These are phyloP conservation scores for Calliopsis andreniformis DNA, from an alignment of 1,140 invertebrate species.

Conservation along the genomic window DNA sequence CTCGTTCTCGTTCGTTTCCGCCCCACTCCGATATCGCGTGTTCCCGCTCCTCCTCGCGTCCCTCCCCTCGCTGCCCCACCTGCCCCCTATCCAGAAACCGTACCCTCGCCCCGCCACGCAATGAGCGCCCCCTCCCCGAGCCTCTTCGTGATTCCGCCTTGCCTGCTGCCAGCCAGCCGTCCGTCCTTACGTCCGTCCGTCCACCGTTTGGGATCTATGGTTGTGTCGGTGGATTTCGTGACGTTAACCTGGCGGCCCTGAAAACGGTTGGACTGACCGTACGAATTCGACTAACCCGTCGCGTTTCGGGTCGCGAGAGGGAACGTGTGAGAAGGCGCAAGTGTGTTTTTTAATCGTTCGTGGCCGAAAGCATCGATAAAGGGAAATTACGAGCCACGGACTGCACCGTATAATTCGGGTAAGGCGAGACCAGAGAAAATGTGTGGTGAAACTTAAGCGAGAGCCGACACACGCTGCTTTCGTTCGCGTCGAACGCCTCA, in stretches of 20 bases:
- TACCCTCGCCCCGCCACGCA: conserved; percentile 33
- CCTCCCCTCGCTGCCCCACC: conserved; percentile 46
- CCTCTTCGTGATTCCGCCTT: conserved; percentile 61
- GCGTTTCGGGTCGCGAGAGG: conserved; percentile 56
- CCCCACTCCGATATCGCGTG: conserved; percentile 22
- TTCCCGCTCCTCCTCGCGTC: conserved; percentile 8
- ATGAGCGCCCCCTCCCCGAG: conserved; percentile 36
- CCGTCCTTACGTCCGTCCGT: conserved; percentile 77
- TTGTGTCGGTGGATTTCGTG: conserved; percentile 73
- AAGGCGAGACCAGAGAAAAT: conserved; percentile 45
- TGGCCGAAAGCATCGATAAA: conserved; percentile 12
- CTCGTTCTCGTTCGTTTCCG: conserved; percentile 53
- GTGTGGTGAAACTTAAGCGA: conserved; percentile 39
- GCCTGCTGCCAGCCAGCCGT: conserved; percentile 72
- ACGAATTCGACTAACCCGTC: conserved; percentile 71
- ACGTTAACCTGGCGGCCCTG: conserved; percentile 81
- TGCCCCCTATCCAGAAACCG: conserved; percentile 37
- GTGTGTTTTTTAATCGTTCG: conserved; percentile 65
- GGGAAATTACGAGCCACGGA: background rate
- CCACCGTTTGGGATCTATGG: conserved; percentile 72
- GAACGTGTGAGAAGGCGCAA: conserved; percentile 52
- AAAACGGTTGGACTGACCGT: conserved; percentile 73
- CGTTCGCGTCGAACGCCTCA: conserved; percentile 4
- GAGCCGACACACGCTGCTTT: conserved; percentile 15
- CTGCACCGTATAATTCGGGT: conserved; percentile 47